These are phyloP conservation scores for Astropecten irregularis DNA, from an alignment of 53 echinoderm and acorn worm species.

Conservation along the genomic window DNA sequence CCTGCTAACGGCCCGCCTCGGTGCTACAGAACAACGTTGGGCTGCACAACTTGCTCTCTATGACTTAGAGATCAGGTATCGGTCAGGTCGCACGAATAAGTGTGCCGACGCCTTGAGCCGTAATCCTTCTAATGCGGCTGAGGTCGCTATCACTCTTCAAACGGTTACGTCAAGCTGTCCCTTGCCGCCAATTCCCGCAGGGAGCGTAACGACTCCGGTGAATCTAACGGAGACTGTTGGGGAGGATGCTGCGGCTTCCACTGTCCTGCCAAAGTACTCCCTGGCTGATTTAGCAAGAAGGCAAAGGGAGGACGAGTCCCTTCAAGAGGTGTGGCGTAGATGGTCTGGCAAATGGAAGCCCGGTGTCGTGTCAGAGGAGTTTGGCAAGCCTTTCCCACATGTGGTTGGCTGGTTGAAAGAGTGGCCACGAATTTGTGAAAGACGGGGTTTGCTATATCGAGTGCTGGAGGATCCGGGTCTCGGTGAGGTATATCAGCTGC, in stretches of 20 bases:
- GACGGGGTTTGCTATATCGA: not conserved
- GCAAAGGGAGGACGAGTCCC: not conserved
- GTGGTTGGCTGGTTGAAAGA: not conserved
- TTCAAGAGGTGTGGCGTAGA: not conserved
- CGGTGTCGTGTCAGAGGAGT: not conserved
- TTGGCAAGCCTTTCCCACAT: not conserved
- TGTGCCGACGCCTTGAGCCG: conserved; percentile 59
- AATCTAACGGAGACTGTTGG: too few relatives aligned
- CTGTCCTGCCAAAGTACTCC: not conserved
- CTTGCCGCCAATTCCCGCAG: not conserved
- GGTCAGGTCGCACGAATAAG: conserved; percentile 24
- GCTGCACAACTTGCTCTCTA: conserved; percentile 37
- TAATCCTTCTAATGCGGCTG: not conserved
- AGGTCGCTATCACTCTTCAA: not conserved
- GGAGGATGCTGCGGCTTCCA: not conserved
- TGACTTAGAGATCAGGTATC: conserved; percentile 42
- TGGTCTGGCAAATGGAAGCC: not conserved
- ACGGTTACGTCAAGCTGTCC: not conserved
- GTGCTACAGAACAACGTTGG: conserved; percentile 61
- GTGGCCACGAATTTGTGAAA: not conserved
- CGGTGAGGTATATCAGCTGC: not conserved
- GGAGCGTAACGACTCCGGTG: too few relatives aligned
- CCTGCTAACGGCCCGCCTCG: conserved; percentile 41
- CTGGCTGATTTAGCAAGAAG: not conserved
- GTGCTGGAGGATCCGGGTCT: not conserved